Base-by-base conservation (phyloP, 2,888 invertebrate species). In the Meteorus cinctellus region DNA sequence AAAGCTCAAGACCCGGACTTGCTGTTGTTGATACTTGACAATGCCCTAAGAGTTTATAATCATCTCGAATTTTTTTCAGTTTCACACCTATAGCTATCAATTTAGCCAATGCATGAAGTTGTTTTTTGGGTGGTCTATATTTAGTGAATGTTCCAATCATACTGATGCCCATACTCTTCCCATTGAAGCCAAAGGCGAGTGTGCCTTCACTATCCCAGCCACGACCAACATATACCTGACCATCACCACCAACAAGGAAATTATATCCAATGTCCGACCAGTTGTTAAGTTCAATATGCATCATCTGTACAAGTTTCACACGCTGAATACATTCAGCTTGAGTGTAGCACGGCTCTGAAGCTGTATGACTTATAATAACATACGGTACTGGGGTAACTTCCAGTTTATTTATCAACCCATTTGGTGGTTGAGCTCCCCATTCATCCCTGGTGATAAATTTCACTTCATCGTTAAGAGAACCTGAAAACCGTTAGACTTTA, bases 191-290 rank as follows among this genome's bases (percentile, higher is more conserved):
- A 60, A 91, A 91, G 0, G 95, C 92, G 83, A 96, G 95, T 0
- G 95, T 94, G 0, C 96, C 96, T 62, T 92, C 90, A 76, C 89
- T 88, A 80, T 93, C 92, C 96, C 96, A 96, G 1, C 95, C 94
- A 4, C 95, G 92, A 0, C 94, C 95, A 80, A 92, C 92, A 86
- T 95, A 96, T 0, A 93, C 94, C 10, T 92, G 91, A 0, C 95
- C 96, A 84, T 96, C 95, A 4, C 95, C 95, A 0, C 95, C 96
- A 1, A 96, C 92, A 2, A 96, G 89, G 82, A 95, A 96, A 85
- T 95, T 96, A 86, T 95, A 96, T 0, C 91, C 93, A 31, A 95
- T 95, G 84, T 96, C 96, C 76, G 90, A 91, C 91, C 93, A 94
- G 0, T 90, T 87, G 74, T 88, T 89, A 27, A 92, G 91, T 81